Conservation (phyloP, 2,888 invertebrate genomes). For the Ephialtes manifestator region DNA sequence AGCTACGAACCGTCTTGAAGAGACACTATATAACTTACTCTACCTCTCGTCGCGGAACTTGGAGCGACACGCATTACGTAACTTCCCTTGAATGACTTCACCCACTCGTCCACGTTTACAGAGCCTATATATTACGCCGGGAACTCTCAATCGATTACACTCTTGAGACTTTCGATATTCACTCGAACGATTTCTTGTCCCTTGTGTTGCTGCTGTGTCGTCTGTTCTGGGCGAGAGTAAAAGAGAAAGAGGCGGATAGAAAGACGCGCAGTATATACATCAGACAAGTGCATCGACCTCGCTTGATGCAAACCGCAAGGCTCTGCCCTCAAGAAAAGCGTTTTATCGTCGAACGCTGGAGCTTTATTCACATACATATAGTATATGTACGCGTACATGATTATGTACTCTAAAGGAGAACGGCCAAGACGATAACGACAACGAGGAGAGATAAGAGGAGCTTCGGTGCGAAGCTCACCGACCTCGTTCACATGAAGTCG, state of each 20-base stretch:
- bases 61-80: slow-evolving; percentile 9
- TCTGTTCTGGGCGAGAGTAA: slow-evolving; percentile 5
- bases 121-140: slow-evolving; percentile 21
- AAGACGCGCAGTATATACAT: slow-evolving; percentile 17
- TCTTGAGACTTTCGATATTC: slow-evolving; percentile 66
- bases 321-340: slow-evolving; percentile 57
- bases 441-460: slow-evolving; percentile 52
- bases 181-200: slow-evolving; percentile 49
- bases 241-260: slow-evolving; percentile 31
- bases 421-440: slow-evolving; percentile 31
- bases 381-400: slow-evolving; percentile 49
- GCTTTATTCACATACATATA: slow-evolving; percentile 61
- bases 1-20: slow-evolving; percentile 4
- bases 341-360: slow-evolving; percentile 58
- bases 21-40: neutral
- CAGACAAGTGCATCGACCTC: slow-evolving; percentile 62
- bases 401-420: slow-evolving; percentile 58
- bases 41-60: neutral
- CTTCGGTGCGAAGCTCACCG: slow-evolving; percentile 8
- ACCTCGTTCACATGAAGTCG: slow-evolving; percentile 23
- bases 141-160: slow-evolving; percentile 65
- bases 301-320: slow-evolving; percentile 46
- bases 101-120: slow-evolving; percentile 36
- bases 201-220: slow-evolving; percentile 14
- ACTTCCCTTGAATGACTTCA: slow-evolving; percentile 48